Conservation (phyloP, 2,888 invertebrate genomes). For the Heliconius sara region DNA sequence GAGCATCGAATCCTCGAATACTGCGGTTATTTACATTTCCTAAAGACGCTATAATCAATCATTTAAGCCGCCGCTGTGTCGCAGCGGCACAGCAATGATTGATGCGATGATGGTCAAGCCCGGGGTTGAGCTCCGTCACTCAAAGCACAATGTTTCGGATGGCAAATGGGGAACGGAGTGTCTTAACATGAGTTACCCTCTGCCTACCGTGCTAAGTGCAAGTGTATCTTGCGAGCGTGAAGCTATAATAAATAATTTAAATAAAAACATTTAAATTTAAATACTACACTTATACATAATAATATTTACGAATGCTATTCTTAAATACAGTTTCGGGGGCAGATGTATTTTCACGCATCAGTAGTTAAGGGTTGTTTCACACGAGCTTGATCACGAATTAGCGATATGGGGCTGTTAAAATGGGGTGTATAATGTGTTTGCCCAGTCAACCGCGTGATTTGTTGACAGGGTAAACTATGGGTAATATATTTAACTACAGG, state of each 20-base stretch:
- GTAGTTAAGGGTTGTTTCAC: constrained; percentile 51
- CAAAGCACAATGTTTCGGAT: too few species aligned
- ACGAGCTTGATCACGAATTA: constrained; percentile 58
- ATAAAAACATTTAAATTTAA: background rate
- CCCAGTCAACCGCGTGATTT: constrained; percentile 60
- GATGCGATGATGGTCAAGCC: too few species aligned
- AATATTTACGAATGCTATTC: background rate
- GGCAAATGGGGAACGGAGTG: too few species aligned
- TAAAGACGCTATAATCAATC: too few species aligned
- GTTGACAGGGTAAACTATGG: constrained; percentile 44
- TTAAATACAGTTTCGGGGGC: constrained; percentile 19
- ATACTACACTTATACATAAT: background rate
- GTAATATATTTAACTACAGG: background rate
- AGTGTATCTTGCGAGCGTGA: too few species aligned
- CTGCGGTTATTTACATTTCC: too few species aligned
- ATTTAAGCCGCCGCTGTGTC: too few species aligned
- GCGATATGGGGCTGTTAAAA: constrained; percentile 47
- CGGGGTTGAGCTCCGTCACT: too few species aligned
- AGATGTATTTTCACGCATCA: constrained; percentile 52
- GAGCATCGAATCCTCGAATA: too few species aligned
- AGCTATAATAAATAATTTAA: background rate
- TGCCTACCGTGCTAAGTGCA: background rate
- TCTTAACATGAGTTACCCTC: too few species aligned
- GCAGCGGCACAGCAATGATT: too few species aligned
- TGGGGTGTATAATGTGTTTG: constrained; percentile 44